Conservation (phyloP, 2,113 vertebrate species). For the Acanthochromis polyacanthus region DNA sequence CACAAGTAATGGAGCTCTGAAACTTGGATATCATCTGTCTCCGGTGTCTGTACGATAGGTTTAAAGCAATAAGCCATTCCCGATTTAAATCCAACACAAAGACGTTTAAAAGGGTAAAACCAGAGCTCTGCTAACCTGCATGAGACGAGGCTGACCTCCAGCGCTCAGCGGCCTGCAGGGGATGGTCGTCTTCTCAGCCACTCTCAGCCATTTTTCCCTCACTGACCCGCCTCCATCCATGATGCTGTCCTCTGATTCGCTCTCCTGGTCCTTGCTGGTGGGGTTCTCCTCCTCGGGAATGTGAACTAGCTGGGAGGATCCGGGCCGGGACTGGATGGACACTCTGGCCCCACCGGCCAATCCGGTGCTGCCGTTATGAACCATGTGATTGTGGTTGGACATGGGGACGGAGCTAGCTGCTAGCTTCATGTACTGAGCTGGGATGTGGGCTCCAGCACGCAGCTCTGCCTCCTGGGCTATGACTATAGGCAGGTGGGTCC, state of each 20-base stretch:
- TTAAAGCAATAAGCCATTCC: too few relatives aligned
- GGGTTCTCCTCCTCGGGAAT: constrained; percentile 92
- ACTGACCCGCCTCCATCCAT: constrained; percentile 87
- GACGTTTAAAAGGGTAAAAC: too few relatives aligned
- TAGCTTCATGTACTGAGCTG: constrained; percentile 91
- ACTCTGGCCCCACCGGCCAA: constrained; percentile 89
- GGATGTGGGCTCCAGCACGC: constrained; percentile 75
- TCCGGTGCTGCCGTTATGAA: constrained; percentile 78
- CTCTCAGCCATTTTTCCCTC: constrained; percentile 96
- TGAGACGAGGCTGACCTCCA: constrained; percentile 93
- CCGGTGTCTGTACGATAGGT: too few relatives aligned
- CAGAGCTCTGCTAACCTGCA: constrained; percentile 83
- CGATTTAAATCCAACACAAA: too few relatives aligned
- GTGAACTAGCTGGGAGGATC: constrained; percentile 97
- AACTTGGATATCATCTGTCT: too few relatives aligned
- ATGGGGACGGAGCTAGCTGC: constrained; percentile 87
- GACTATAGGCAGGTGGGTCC: constrained; percentile 51
- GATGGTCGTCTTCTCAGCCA: constrained; percentile 90
- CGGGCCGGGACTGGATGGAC: constrained; percentile 92
- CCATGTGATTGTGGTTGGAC: constrained; percentile 84
- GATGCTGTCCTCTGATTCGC: constrained; percentile 79
- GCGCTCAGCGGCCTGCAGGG: constrained; percentile 86
- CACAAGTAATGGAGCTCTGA: too few relatives aligned
- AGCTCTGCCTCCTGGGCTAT: constrained; percentile 70
- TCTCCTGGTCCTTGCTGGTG: constrained; percentile 86